A percentile compares a stretch with the other conserved stretches of the same genome.
Conservation (phyloP, 2,888 invertebrate species). For the Lapara coniferarum region DNA sequence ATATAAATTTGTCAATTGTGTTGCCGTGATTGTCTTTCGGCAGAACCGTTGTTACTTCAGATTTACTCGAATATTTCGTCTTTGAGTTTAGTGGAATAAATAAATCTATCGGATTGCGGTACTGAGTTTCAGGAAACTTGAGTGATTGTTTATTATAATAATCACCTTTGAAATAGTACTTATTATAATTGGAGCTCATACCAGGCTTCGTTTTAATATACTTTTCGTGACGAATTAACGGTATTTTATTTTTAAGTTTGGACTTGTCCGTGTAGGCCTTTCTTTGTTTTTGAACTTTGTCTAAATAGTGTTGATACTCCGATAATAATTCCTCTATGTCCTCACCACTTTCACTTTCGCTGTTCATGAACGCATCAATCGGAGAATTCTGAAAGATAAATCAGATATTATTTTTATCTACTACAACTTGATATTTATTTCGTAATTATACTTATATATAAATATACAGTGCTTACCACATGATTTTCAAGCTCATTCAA, state of each 20-base stretch:
- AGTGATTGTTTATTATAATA: conserved; percentile 47
- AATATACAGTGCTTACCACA: conserved; percentile 53
- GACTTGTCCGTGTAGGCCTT: conserved; percentile 60
- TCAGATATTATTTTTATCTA: conserved; percentile 18
- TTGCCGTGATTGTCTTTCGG: conserved; percentile 41
- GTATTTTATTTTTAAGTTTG: conserved; percentile 72
- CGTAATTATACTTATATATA: conserved; percentile 15
- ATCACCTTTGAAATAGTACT: conserved; percentile 48
- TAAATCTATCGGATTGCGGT: conserved; percentile 56
- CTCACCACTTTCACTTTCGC: conserved; percentile 69
- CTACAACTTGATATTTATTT: neutral
- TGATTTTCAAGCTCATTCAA: conserved; percentile 68
- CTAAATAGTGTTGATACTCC: conserved; percentile 73
- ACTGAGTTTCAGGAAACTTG: conserved; percentile 45
- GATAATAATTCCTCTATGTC: conserved; percentile 67
- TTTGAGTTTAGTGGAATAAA: conserved; percentile 56
- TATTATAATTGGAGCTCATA: conserved; percentile 42
- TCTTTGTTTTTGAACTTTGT: conserved; percentile 71
- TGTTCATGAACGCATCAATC: conserved; percentile 50
- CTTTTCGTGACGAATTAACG: conserved; percentile 60
- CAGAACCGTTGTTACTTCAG: conserved; percentile 36
- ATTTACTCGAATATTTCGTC: conserved; percentile 46
- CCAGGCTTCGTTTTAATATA: conserved; percentile 53
- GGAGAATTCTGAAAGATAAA: conserved; percentile 57
- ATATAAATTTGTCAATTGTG: conserved; percentile 43